These are phyloP conservation scores for Ricordea florida DNA, from an alignment of 92 coral and sea anemone species.

Conservation along the genomic window DNA sequence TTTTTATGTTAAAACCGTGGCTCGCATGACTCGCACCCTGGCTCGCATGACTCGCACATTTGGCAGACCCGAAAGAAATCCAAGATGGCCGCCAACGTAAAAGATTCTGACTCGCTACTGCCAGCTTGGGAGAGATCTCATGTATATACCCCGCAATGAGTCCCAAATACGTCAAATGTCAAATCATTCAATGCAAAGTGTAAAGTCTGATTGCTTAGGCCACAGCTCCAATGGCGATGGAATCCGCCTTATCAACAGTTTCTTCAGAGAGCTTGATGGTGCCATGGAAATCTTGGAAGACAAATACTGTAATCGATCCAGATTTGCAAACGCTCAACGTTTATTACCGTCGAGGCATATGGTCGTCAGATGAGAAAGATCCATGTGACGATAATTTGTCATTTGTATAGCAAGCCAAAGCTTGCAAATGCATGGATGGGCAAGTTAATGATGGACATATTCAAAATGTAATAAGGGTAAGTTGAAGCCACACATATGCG, in stretches of 20 bases:
- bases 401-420: background rate
- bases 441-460: background rate
- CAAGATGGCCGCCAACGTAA: too few relatives aligned
- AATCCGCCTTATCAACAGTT: background rate
- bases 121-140: too few relatives aligned
- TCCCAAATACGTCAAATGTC: too few relatives aligned
- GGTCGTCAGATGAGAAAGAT: background rate
- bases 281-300: background rate
- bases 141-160: too few relatives aligned
- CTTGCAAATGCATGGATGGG: background rate
- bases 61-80: too few relatives aligned
- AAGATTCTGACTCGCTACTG: background rate
- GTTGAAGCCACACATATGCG: too few relatives aligned
- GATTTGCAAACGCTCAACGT: background rate
- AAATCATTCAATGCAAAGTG: background rate
- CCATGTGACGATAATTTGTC: background rate
- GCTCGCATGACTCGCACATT: too few relatives aligned
- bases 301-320: background rate
- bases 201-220: background rate
- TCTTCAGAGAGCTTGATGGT: background rate
- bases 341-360: background rate
- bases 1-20: too few relatives aligned
- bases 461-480: too few relatives aligned
- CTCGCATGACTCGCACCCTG: too few relatives aligned
- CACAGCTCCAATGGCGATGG: background rate